Evolutionary conservation across 2,888 invertebrate species (phyloP).

Genomic region (Tenthredo notha): DNA sequence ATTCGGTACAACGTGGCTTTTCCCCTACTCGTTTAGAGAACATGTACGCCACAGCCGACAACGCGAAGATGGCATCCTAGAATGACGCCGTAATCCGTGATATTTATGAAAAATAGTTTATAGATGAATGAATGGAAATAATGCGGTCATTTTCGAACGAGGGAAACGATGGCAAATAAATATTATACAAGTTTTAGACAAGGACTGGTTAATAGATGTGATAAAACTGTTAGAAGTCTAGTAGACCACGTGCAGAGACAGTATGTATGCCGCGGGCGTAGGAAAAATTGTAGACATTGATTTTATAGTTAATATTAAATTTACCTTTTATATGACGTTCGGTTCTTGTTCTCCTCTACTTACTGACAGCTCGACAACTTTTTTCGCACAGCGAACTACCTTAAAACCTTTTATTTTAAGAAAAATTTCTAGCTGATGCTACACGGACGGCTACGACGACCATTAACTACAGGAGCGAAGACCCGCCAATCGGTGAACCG

Average conservation of each 20-base stretch:
- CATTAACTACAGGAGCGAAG: slow-evolving; percentile 69
- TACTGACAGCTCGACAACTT: slow-evolving; percentile 36
- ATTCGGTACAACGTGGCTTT: slow-evolving; percentile 66
- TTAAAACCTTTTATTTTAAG: slow-evolving; percentile 70
- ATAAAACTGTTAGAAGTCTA: slow-evolving; percentile 36
- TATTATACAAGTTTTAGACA: background rate
- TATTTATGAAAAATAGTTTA: slow-evolving; percentile 38
- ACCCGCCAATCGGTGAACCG: slow-evolving; percentile 66
- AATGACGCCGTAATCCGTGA: slow-evolving; percentile 71
- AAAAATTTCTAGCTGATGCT: slow-evolving; percentile 73
- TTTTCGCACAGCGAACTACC: slow-evolving; percentile 66
- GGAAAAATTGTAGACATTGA: slow-evolving; percentile 32
- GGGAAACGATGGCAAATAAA: background rate
- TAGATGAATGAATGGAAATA: background rate
- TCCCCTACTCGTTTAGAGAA: slow-evolving; percentile 66
- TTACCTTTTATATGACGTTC: slow-evolving; percentile 42
- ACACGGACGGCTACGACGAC: slow-evolving; percentile 69
- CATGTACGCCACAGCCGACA: slow-evolving; percentile 70
- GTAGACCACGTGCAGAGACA: slow-evolving; percentile 61
- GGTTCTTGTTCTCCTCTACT: slow-evolving; percentile 31
- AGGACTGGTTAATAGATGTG: slow-evolving; percentile 6
- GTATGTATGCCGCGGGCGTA: slow-evolving; percentile 47
- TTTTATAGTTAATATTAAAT: slow-evolving; percentile 28
- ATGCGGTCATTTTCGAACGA: background rate
- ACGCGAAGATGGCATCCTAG: slow-evolving; percentile 75